Evolutionary conservation across 2,888 invertebrate species (phyloP).

Genomic region (Griposia aprilina): DNA sequence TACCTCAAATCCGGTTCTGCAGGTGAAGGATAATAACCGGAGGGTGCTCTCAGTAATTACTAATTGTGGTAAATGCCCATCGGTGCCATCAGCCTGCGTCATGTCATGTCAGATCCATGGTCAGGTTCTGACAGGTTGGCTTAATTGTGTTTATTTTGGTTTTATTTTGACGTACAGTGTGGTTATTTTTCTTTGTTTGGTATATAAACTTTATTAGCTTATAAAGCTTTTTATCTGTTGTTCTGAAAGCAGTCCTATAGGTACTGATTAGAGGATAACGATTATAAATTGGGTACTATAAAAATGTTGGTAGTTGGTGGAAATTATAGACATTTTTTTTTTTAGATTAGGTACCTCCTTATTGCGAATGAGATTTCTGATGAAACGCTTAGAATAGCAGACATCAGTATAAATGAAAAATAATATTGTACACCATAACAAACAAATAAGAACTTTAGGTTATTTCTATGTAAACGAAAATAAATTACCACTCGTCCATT

Average conservation of each 20-base stretch:
- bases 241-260: too few species aligned
- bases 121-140: slow-evolving; percentile 45
- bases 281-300: neutral
- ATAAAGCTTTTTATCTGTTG: too few species aligned
- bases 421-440: neutral
- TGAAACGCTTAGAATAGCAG: too few species aligned
- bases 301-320: neutral
- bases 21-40: slow-evolving; percentile 55
- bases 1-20: slow-evolving; percentile 27
- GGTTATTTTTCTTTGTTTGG: neutral
- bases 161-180: neutral
- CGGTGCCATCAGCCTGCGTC: slow-evolving; percentile 9
- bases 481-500: neutral
- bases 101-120: slow-evolving; percentile 50
- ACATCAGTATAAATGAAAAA: too few species aligned
- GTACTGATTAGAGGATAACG: neutral
- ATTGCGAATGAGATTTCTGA: too few species aligned
- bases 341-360: neutral
- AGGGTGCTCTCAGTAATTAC: slow-evolving; percentile 25
- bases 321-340: neutral
- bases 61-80: slow-evolving; percentile 25
- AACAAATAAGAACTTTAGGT: neutral
- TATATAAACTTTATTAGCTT: neutral
- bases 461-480: neutral
- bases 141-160: slow-evolving; percentile 39